Evolutionary conservation across 2,888 invertebrate genomes (phyloP).

Genomic region (Julus scandinavius): DNA sequence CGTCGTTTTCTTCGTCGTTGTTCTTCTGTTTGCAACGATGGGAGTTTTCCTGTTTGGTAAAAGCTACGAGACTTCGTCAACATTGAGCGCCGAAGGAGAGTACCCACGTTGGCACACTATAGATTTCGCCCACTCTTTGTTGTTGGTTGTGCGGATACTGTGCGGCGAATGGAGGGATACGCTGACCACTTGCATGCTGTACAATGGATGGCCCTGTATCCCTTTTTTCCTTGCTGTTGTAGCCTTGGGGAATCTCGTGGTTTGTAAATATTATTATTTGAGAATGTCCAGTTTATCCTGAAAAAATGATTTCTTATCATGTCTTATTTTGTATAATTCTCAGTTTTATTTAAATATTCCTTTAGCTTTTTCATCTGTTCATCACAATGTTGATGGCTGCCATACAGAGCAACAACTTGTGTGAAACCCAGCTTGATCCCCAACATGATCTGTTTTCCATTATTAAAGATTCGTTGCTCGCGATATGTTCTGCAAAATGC

Average conservation of each 20-base stretch:
- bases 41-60: conserved; percentile 34
- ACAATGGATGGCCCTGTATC: conserved; percentile 7
- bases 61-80: neutral
- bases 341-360: neutral
- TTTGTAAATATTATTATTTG: neutral
- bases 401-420: conserved; percentile 29
- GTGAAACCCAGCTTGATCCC: neutral
- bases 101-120: neutral
- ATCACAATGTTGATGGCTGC: conserved; percentile 16
- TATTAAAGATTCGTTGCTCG: neutral
- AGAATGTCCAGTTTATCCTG: neutral
- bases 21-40: conserved; percentile 13
- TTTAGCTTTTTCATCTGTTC: neutral
- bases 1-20: conserved; percentile 13
- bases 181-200: neutral
- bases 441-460: neutral
- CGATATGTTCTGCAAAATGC: neutral
- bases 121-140: conserved; percentile 13
- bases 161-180: conserved; percentile 44
- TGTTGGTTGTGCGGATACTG: conserved; percentile 36
- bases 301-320: neutral
- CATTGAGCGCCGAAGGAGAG: neutral
- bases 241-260: conserved; percentile 43
- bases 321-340: neutral
- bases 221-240: conserved; percentile 36